Conservation (phyloP, 1,140 invertebrate genomes). For the Drosophila willistoni region DNA sequence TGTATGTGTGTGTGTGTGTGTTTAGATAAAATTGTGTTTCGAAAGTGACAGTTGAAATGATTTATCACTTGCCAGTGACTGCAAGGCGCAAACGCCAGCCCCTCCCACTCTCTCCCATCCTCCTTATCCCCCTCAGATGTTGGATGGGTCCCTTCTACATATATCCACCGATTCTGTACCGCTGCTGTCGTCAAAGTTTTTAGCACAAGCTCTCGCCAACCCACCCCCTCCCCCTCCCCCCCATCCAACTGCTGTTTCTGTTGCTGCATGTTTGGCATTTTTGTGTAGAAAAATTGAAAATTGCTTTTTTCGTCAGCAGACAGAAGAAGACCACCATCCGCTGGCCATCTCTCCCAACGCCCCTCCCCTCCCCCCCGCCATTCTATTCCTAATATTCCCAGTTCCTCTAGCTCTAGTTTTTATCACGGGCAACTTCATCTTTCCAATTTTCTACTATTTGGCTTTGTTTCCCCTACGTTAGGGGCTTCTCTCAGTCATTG, state of each 20-base stretch:
- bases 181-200: slow-evolving; percentile 73
- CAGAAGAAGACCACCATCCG: slow-evolving; percentile 11
- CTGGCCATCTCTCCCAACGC: background rate
- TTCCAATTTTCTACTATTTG: slow-evolving; percentile 82
- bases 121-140: slow-evolving; percentile 1
- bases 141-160: background rate
- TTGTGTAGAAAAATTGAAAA: slow-evolving; percentile 80
- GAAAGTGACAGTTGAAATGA: slow-evolving; percentile 83
- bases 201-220: slow-evolving; percentile 58
- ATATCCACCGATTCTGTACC: slow-evolving; percentile 12
- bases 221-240: background rate
- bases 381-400: no score
- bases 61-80: slow-evolving; percentile 81
- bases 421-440: slow-evolving; percentile 78
- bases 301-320: slow-evolving; percentile 69
- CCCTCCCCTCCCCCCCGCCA: background rate
- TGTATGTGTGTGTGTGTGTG: slow-evolving; percentile 59
- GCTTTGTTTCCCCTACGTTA: slow-evolving; percentile 56
- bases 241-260: slow-evolving; percentile 26
- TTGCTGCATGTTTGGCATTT: slow-evolving; percentile 64
- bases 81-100: slow-evolving; percentile 65
- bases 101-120: slow-evolving; percentile 28
- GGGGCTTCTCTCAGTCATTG: background rate
- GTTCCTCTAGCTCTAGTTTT: slow-evolving; percentile 38
- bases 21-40: slow-evolving; percentile 83